Conservation (phyloP, 2,888 invertebrate genomes). For the Nymphalis polychloros region DNA sequence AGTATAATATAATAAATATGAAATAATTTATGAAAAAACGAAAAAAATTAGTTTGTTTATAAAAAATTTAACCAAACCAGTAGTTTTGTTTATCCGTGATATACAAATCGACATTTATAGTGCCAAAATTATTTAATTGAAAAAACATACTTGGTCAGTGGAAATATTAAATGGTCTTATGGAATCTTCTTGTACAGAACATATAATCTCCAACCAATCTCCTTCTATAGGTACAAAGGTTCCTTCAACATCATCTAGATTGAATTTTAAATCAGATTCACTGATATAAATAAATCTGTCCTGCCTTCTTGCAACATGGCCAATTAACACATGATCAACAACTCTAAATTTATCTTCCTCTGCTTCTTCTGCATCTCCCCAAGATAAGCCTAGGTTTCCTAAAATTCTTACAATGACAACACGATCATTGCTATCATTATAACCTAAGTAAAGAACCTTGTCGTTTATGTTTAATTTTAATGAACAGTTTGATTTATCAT, state of each 20-base stretch:
- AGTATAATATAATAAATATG: no score
- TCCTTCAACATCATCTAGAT: slow-evolving; percentile 83
- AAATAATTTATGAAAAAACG: no score
- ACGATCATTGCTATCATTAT: slow-evolving; percentile 66
- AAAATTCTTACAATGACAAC: slow-evolving; percentile 82
- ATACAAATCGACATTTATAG: no score
- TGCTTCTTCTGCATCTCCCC: slow-evolving; percentile 68
- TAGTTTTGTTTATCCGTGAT: no score
- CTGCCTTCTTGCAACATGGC: slow-evolving; percentile 58
- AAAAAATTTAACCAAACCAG: no score
- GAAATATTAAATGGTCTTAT: slow-evolving; percentile 71
- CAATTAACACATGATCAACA: slow-evolving; percentile 64
- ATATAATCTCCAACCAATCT: slow-evolving; percentile 85
- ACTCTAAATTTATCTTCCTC: slow-evolving; percentile 58
- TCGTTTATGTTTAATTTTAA: slow-evolving; percentile 74
- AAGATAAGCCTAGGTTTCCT: slow-evolving; percentile 74
- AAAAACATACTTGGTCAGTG: slow-evolving; percentile 58
- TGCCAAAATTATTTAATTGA: no score
- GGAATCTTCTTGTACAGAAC: slow-evolving; percentile 83
- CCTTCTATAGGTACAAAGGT: slow-evolving; percentile 86
- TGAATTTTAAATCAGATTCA: slow-evolving; percentile 80
- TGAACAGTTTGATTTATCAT: slow-evolving; percentile 65
- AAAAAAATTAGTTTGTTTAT: no score
- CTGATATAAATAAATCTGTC: slow-evolving; percentile 72
- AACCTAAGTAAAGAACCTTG: slow-evolving; percentile 81